phyloP scores from a whole-genome alignment of 2,888 invertebrate species.

The Andricus curvator region DNA sequence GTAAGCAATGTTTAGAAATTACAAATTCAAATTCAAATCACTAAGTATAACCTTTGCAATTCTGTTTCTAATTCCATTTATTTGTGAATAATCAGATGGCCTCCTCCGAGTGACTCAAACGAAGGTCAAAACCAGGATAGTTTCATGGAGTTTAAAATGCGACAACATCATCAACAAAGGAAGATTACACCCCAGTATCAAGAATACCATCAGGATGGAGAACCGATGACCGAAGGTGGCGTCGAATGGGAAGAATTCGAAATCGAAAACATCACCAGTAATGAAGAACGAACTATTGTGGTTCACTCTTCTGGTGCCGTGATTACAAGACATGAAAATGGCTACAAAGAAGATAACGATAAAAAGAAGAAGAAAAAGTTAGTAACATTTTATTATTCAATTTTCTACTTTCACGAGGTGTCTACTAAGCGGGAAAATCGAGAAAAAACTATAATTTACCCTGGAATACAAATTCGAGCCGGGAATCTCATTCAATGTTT shows the following conservation, averaged over 20 bases:
- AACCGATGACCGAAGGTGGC: conserved; percentile 76
- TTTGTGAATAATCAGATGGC: conserved; percentile 83
- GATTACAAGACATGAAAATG: conserved; percentile 69
- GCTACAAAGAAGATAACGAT: conserved; percentile 71
- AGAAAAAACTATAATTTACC: no score
- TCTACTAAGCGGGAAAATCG: no score
- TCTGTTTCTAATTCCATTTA: neutral
- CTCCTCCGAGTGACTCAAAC: conserved; percentile 88
- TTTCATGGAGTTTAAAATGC: conserved; percentile 93
- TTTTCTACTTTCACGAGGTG: neutral
- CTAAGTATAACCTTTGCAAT: neutral
- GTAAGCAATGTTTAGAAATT: conserved; percentile 53
- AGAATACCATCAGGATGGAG: conserved; percentile 77
- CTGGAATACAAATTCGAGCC: no score
- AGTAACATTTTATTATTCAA: conserved; percentile 46
- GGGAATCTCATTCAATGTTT: no score
- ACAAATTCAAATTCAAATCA: neutral
- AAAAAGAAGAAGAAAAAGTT: conserved; percentile 76
- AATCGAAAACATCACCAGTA: conserved; percentile 80
- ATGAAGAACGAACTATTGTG: conserved; percentile 67
- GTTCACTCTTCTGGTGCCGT: conserved; percentile 59
- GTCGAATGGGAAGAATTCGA: conserved; percentile 94
- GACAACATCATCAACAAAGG: conserved; percentile 84
- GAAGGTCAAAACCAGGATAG: conserved; percentile 86
- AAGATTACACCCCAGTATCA: conserved; percentile 87